Evolutionary conservation across 2,797 vertebrate genomes (phyloP), one percentile per base, ranked within the genome.

Genomic region (Prunella strophiata): DNA sequence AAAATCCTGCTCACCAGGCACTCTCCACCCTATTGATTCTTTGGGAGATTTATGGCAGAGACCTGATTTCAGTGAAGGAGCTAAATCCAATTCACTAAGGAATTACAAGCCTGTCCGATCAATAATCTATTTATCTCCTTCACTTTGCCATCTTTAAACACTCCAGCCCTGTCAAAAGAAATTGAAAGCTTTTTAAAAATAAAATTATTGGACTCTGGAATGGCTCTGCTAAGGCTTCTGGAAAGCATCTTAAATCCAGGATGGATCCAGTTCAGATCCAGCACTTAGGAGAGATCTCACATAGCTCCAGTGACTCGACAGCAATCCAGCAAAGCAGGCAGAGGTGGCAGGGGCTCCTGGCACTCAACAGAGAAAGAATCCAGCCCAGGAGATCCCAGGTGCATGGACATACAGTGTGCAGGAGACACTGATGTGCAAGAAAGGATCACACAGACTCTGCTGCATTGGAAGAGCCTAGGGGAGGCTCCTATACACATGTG

Each of bases 81-180:
- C 96, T 97, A 97, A 98, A 98, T 98, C 94, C 96, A 98, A 97
- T 98, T 97, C 94, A 38, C 97, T 97, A 97, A 97, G 97, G 98
- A 98, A 98, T 98, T 98, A 98, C 97, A 98, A 97, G 97, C 74
- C 96, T 96, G 92, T 95, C 95, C 1, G 29, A 97, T 98, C 98
- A 97, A 98, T 98, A 98, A 98, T 98, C 97, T 98, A 98, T 98
- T 98, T 98, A 97, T 98, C 97, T 97, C 97, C 94, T 97, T 97
- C 97, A 97, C 93, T 97, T 97, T 96, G 91, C 97, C 93, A 97
- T 98, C 97, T 97, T 98, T 98, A 97, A 97, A 97, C 96, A 98
- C 95, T 96, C 95, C 94, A 96, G 87, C 78, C 78, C 94, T 97
- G 96, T 97, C 97, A 97, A 96, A 93, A 94, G 94, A 97, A 98